phyloP scores from a whole-genome alignment of 2,888 invertebrate genomes.

The Elaeidobius kamerunicus region DNA sequence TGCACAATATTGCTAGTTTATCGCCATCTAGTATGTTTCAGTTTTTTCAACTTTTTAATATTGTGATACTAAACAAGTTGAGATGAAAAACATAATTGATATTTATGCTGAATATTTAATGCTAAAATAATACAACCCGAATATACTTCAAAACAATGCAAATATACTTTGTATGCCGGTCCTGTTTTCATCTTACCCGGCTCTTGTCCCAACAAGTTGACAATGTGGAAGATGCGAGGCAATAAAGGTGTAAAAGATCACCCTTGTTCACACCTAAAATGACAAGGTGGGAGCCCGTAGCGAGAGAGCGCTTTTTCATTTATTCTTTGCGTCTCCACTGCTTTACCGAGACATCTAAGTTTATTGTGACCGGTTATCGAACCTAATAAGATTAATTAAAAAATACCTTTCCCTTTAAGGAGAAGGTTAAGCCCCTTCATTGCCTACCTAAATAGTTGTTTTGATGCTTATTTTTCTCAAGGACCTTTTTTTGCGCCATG shows the following conservation, averaged over 20 bases:
- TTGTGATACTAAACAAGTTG: too few species aligned
- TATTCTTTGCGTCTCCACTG: not conserved
- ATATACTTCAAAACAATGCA: not conserved
- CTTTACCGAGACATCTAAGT: not conserved
- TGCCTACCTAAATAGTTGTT: too few species aligned
- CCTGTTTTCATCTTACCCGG: conserved; percentile 5
- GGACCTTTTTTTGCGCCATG: too few species aligned
- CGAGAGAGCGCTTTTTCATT: conserved; percentile 2
- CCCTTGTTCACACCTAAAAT: conserved; percentile 26
- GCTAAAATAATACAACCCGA: too few species aligned
- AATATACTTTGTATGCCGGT: conserved; percentile 1
- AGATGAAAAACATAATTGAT: too few species aligned
- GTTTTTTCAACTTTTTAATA: too few species aligned
- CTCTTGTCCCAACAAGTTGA: conserved; percentile 18
- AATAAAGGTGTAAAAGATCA: conserved; percentile 25
- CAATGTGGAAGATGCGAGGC: conserved; percentile 15
- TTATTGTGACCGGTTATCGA: not conserved
- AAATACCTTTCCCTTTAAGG: not conserved
- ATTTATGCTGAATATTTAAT: too few species aligned
- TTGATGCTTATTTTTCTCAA: too few species aligned
- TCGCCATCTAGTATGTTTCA: too few species aligned
- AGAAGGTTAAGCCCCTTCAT: too few species aligned
- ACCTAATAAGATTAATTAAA: not conserved
- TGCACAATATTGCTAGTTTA: too few species aligned
- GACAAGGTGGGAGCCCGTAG: not conserved